These are phyloP conservation scores for Paragorgia papillata DNA, from an alignment of 92 coral and sea anemone species.

Conservation along the genomic window DNA sequence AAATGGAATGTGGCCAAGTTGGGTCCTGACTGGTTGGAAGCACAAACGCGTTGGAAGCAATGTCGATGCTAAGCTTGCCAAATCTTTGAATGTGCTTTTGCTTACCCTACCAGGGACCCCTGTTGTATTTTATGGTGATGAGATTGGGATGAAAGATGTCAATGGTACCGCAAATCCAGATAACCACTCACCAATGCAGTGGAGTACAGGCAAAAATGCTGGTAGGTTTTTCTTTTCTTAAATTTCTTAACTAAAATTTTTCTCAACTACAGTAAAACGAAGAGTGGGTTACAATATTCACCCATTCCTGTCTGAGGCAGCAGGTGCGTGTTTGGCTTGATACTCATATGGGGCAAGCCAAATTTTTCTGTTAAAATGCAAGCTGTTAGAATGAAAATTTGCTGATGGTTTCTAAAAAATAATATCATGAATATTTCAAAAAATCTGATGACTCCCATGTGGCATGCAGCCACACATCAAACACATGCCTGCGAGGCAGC, in stretches of 20 bases:
- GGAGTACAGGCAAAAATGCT: conserved; percentile 53
- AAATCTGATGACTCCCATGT: no score
- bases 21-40: conserved; percentile 86
- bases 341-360: no score
- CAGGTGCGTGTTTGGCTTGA: no score
- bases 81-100: conserved; percentile 72
- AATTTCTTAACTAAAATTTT: not conserved
- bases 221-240: conserved; percentile 39
- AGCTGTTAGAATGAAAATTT: no score
- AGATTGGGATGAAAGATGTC: conserved; percentile 71
- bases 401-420: no score
- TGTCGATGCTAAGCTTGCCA: conserved; percentile 58
- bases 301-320: no score
- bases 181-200: conserved; percentile 74
- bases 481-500: no score
- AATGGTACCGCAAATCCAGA: not conserved
- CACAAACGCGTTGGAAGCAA: conserved; percentile 73
- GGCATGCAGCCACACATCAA: no score
- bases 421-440: no score
- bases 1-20: conserved; percentile 82
- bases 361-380: no score
- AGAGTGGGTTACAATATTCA: no score
- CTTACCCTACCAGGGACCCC: conserved; percentile 90
- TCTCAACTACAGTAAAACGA: not conserved
- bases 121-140: conserved; percentile 92